Evolutionary conservation across 2,113 vertebrate genomes (phyloP).

Genomic region (Hippocampus abdominalis): DNA sequence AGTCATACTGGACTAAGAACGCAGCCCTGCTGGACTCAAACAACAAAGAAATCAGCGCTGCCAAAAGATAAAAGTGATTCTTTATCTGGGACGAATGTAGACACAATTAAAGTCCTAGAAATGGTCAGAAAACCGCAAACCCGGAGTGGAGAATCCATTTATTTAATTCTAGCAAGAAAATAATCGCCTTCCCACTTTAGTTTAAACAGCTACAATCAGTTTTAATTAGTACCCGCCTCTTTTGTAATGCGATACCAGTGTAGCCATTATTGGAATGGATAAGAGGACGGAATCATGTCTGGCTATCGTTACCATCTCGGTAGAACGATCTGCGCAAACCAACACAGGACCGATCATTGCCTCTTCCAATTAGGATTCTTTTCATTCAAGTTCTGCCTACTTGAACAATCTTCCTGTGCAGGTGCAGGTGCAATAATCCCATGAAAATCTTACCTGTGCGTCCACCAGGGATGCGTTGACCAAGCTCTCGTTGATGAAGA

Average conservation of each 20-base stretch:
- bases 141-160: conserved; percentile 28
- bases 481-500: conserved; percentile 94
- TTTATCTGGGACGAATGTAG: conserved; percentile 53
- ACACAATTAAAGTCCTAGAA: conserved; percentile 42
- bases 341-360: conserved; percentile 12
- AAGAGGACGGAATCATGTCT: conserved; percentile 26
- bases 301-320: conserved; percentile 32
- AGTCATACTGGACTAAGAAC: conserved; percentile 49
- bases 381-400: not conserved
- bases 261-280: conserved; percentile 34
- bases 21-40: conserved; percentile 20
- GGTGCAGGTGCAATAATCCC: not conserved
- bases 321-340: conserved; percentile 17
- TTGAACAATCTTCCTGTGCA: not conserved
- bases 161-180: conserved; percentile 46
- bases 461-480: conserved; percentile 88
- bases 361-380: not conserved
- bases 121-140: conserved; percentile 40
- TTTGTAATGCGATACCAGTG: conserved; percentile 35
- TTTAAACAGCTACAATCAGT: conserved; percentile 39
- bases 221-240: conserved; percentile 31
- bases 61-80: conserved; percentile 31
- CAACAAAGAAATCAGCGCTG: conserved; percentile 43
- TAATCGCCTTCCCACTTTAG: conserved; percentile 25
- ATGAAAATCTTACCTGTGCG: conserved; percentile 76